Base-by-base conservation (phyloP, 2,113 vertebrate genomes). In the Aythya baeri region DNA sequence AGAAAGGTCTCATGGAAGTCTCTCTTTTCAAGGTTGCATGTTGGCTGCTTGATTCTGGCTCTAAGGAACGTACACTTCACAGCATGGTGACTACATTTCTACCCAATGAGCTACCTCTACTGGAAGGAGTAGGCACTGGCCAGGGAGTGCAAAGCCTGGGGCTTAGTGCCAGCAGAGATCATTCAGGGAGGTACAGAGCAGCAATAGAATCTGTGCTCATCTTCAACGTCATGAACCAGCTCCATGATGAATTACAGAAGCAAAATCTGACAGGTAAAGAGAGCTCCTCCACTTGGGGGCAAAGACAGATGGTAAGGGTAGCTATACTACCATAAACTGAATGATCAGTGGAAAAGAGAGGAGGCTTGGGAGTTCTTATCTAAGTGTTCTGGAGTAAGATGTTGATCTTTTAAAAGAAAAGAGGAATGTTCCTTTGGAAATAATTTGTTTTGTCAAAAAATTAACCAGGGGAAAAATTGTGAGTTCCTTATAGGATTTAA, bases 31-130 rank as follows among this genome's bases (percentile, higher is more conserved):
- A 99, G 99, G 98, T 99, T 73, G 99, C 99, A 0, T 99, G 98
- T 94, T 99, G 99, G 99, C 97, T 99, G 93, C 46, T 99, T 73
- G 99, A 99, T 94, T 98, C 98, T 25, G 97, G 98, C 86, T 99
- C 98, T 70, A 98, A 99, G 86, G 99, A 99, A 78, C 98, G 98
- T 13, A 99, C 98, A 10, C 98, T 99, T 61, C 98, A 99, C 94
- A 99, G 98, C 96, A 99, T 99, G 98, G 99, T 99, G 87, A 98
- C 99, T 7, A 98, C 97, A 92, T 99, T 99, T 91, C 97, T 98
- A 74, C 98, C 99, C 43, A 94, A 96, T 10, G 99, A 99, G 52
- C 96, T 99, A 13, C 95, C 98, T 13, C 97, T 99, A 26, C 96
- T 99, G 84, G 98, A 99, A 3, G 99, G 98, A 7, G 85, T 99